Evolutionary conservation across 1,140 invertebrate genomes (phyloP).

Genomic region (Panagrolaimus sp.): DNA sequence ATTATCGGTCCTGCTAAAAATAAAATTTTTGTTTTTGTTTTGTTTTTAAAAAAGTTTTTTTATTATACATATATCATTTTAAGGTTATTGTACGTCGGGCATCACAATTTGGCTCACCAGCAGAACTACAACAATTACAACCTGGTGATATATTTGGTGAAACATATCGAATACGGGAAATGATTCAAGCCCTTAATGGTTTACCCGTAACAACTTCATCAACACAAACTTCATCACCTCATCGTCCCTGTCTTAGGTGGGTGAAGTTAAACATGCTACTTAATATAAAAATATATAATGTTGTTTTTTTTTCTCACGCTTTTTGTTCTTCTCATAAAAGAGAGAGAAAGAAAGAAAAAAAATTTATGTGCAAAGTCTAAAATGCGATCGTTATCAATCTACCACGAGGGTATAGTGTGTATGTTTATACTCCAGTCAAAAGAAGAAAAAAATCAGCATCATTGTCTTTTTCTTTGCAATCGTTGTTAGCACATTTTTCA

Average conservation of each 20-base stretch:
- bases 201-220: neutral
- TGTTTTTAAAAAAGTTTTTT: too few relatives aligned
- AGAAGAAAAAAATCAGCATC: too few relatives aligned
- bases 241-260: neutral
- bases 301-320: too few relatives aligned
- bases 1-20: neutral
- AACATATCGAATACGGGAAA: slow-evolving; percentile 1
- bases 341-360: too few relatives aligned
- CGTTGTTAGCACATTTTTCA: too few relatives aligned
- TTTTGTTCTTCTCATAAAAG: too few relatives aligned
- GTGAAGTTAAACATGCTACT: neutral
- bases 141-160: slow-evolving; percentile 8
- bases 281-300: too few relatives aligned
- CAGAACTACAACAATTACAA: neutral
- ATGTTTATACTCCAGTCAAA: too few relatives aligned
- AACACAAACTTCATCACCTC: slow-evolving; percentile 6
- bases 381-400: too few relatives aligned
- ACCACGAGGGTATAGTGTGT: too few relatives aligned
- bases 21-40: neutral
- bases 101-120: slow-evolving; percentile 8
- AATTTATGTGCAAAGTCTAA: too few relatives aligned
- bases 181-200: slow-evolving; percentile 7
- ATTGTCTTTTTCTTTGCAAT: too few relatives aligned
- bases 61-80: neutral
- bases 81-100: slow-evolving; percentile 7